These are phyloP conservation scores for Heliconius aoede DNA, from an alignment of 2,888 invertebrate genomes.

Conservation along the genomic window DNA sequence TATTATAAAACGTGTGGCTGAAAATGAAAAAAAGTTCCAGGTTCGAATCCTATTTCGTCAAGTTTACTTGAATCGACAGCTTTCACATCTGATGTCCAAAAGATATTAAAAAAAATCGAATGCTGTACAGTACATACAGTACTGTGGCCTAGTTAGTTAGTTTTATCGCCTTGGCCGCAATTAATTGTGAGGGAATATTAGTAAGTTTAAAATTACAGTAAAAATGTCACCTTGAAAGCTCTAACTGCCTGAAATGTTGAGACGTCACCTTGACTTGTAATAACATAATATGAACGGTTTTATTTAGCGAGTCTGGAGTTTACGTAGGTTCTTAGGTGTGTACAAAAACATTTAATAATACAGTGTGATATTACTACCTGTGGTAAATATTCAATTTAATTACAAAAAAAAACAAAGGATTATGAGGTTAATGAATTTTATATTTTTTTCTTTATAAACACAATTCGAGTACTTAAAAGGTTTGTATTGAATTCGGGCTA, in stretches of 20 bases:
- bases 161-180: slow-evolving; percentile 20
- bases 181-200: slow-evolving; percentile 6
- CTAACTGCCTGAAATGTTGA: slow-evolving; percentile 38
- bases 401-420: not conserved
- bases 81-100: not conserved
- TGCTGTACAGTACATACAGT: not conserved
- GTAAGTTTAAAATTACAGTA: slow-evolving; percentile 17
- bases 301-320: slow-evolving; percentile 19
- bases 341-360: not conserved
- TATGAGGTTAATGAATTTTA: not conserved
- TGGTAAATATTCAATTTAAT: not conserved
- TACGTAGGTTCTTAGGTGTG: slow-evolving; percentile 15
- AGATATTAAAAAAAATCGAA: not conserved
- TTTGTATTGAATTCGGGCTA: no score
- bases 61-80: not conserved
- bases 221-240: slow-evolving; percentile 36
- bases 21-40: not conserved
- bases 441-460: not conserved
- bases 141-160: not conserved
- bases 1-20: no score
- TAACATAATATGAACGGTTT: slow-evolving; percentile 14
- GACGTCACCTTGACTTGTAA: slow-evolving; percentile 34
- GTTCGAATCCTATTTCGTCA: not conserved
- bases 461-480: no score
- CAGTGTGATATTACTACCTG: not conserved